Evolutionary conservation across 2,113 vertebrate genomes (phyloP), one percentile per base, ranked within the genome.

Genomic region (Osmerus mordax): DNA sequence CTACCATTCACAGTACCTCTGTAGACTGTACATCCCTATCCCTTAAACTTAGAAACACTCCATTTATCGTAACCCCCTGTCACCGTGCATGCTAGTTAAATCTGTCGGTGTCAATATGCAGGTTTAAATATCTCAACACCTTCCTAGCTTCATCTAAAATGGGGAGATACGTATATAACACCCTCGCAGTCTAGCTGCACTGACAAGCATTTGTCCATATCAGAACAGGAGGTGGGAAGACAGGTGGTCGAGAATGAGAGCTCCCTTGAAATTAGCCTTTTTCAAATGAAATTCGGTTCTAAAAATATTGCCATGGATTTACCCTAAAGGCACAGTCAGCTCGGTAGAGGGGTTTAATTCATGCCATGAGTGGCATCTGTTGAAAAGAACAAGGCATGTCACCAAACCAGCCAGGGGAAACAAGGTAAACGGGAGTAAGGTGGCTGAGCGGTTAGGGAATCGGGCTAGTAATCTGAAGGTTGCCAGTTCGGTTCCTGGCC

Each of bases 321-420:
- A 47, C 41, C 56, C 71, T 63, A 56, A 72, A 70, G 68, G 53
- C 51, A 56, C 58, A 71, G 73, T 81, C 67, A 63, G 70, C 51
- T 82, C 73, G 67, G 72, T 12, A 65, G 70, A 71, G 65, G 73
- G 69, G 59, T 66, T 67, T 64, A 69, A 73, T 69, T 61, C 67
- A 72, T 70, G 69, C 61, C 56, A 70, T 9, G 19, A 65, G 73
- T 77, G 80, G 71, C 64, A 81, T 73, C 74, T 78, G 72, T 53
- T 71, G 55, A 36, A 62, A 60, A 62, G 65, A 75, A 71, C 67
- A 67, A 19, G 59, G 68, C n/a, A 71, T 73, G 52, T 60, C 28
- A 65, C 41, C 6, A 71, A 14, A 23, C 73, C 73, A 73, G 63
- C 32, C 11, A 9, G 29, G 21, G 25, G 36, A 56, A 47, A 69